phyloP scores from a whole-genome alignment of 2,797 vertebrate species.

The Xenops minutus region DNA sequence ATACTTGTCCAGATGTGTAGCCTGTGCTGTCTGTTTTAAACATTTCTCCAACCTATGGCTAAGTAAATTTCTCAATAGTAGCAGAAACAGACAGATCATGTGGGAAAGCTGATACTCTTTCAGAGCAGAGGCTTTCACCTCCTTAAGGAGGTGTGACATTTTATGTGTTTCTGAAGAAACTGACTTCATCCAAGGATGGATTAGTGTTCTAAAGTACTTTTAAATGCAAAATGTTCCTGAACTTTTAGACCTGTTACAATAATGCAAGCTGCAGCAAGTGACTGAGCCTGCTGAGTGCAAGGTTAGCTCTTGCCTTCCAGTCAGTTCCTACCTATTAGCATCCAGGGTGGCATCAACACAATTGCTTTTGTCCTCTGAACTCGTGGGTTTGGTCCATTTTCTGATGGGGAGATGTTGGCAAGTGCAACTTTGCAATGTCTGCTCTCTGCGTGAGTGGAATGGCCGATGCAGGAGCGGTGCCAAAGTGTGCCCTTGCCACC shows the following conservation, averaged over 20 bases:
- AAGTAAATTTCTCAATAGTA: constrained; percentile 36
- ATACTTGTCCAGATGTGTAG: not conserved
- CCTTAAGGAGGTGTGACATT: not conserved
- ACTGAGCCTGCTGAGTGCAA: not conserved
- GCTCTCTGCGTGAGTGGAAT: constrained; percentile 16
- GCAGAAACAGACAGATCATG: constrained; percentile 17
- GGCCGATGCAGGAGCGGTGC: not conserved
- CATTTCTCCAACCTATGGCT: not conserved
- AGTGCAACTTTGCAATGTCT: not conserved
- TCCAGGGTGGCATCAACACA: not conserved
- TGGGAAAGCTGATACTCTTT: not conserved
- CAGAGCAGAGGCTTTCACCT: not conserved
- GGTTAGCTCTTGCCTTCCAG: not conserved
- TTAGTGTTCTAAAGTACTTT: not conserved
- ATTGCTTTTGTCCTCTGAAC: constrained; percentile 59
- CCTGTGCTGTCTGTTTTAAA: not conserved
- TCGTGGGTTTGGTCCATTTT: constrained; percentile 62
- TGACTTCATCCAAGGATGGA: not conserved
- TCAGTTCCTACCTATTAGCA: not conserved
- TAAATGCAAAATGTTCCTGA: not conserved
- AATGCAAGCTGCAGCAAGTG: not conserved
- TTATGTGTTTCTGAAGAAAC: not conserved
- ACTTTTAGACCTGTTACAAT: not conserved
- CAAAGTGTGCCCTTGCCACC: not conserved
- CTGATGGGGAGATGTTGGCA: constrained; percentile 47